Base-by-base conservation (phyloP, 1,140 invertebrate species). In the Pogonognathellus flavescens region DNA sequence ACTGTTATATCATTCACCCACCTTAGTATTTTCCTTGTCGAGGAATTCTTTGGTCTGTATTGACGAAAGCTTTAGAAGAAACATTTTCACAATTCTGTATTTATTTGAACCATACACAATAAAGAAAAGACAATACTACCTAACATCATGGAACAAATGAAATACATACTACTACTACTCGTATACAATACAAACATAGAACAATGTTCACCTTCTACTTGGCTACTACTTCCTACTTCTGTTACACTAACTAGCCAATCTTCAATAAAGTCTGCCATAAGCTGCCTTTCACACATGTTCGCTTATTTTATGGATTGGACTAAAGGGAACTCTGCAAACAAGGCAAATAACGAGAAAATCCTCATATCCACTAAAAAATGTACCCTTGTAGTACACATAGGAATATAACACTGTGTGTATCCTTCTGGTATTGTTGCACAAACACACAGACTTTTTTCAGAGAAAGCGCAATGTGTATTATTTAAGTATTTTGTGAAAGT, bases 271-370 rank as follows among this genome's bases (percentile, higher is more conserved):
- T 16, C 31, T 50, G 49, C 31, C 70, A 50, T 49, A 76, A 76
- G 70, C 70, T 76, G 70, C 70, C 70, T 76, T 31, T 41, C 70
- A 76, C 70, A 76, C 41, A 76, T 76, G 70, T 76, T 76, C 31
- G n/a, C 25, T 76, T 76, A 76, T 76, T 76, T 76, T 76, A 76
- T 76, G 70, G 70, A 76, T 76, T 76, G 70, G n/a, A 50, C 70
- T 76, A 49, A 41, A 41, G 31, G 31, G 6, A 41, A 41, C 31
- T 41, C 31, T 41, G 2, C 2, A 1, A 18, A 18, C 1, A 60
- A 60, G 18, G n/a, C 22, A 25, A 7, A 20, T 66, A 25, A 25
- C 22, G 20, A 25, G 20, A 25, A 13, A 14, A 25, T 66, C 3
- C 4, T 20, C 9, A 60, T 60, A 60, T 60, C 20, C 7, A 31